Conservation (phyloP, 2,888 invertebrate species). For the Chesias legatella region DNA sequence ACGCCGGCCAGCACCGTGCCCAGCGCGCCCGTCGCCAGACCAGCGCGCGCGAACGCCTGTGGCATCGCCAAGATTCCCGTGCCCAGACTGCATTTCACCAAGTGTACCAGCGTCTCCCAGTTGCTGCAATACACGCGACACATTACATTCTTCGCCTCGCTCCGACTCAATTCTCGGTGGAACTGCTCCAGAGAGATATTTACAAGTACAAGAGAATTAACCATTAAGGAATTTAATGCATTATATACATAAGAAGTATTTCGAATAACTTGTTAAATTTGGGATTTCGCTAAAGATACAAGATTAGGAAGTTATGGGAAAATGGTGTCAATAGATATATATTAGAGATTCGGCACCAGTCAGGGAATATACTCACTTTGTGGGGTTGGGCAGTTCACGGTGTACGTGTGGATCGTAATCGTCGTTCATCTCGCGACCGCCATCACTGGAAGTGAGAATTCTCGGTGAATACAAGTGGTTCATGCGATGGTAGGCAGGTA, state of each 20-base stretch:
- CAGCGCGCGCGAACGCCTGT: constrained; percentile 92
- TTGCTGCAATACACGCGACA: constrained; percentile 81
- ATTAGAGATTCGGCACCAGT: background rate
- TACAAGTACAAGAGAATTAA: too few relatives aligned
- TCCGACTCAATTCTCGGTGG: background rate
- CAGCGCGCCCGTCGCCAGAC: constrained; percentile 87
- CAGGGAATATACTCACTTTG: constrained; percentile 80
- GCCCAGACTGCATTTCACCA: constrained; percentile 94
- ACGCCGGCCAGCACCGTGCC: constrained; percentile 89
- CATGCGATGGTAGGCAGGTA: too few relatives aligned
- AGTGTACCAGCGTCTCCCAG: constrained; percentile 89
- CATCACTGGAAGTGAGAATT: constrained; percentile 32
- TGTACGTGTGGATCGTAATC: constrained; percentile 84
- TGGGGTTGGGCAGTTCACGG: constrained; percentile 83
- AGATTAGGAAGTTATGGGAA: too few relatives aligned
- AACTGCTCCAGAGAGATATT: too few relatives aligned
- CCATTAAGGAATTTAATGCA: too few relatives aligned
- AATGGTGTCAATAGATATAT: too few relatives aligned
- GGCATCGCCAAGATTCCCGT: constrained; percentile 98
- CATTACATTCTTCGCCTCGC: background rate
- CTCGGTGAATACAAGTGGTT: too few relatives aligned
- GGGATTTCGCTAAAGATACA: too few relatives aligned
- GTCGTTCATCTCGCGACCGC: constrained; percentile 38
- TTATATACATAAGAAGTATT: too few relatives aligned
- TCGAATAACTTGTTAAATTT: too few relatives aligned